Evolutionary conservation across 2,797 vertebrate genomes (phyloP).

Genomic region (Labeo calbasu): DNA sequence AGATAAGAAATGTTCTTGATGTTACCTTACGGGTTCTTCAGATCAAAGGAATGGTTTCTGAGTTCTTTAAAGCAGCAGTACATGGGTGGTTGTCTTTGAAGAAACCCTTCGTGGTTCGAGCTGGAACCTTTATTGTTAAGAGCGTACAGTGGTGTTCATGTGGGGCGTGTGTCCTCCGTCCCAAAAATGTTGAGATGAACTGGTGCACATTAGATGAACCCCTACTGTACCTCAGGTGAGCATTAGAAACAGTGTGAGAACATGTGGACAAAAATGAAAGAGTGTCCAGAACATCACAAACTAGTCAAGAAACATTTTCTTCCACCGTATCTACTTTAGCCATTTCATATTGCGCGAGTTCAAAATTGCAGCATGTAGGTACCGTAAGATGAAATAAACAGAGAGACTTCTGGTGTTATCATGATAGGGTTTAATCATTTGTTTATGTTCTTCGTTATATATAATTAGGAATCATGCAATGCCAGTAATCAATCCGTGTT

Average conservation of each 20-base stretch:
- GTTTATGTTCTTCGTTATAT: neutral
- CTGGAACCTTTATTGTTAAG: slow-evolving; percentile 38
- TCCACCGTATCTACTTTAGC: slow-evolving; percentile 80
- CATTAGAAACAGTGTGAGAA: slow-evolving; percentile 34
- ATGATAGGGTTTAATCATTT: slow-evolving; percentile 5
- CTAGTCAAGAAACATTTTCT: slow-evolving; percentile 88
- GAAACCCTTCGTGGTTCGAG: neutral
- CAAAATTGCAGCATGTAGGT: slow-evolving; percentile 55
- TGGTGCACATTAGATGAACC: slow-evolving; percentile 49
- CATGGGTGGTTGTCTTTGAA: neutral
- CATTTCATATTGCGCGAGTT: slow-evolving; percentile 52
- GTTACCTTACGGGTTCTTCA: neutral
- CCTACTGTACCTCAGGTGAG: slow-evolving; percentile 22
- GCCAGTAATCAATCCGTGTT: slow-evolving; percentile 1
- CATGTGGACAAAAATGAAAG: neutral
- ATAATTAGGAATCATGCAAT: slow-evolving; percentile 17
- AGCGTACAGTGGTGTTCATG: slow-evolving; percentile 25
- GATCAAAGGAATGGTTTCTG: neutral
- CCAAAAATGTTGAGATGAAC: slow-evolving; percentile 54
- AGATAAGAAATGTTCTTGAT: neutral
- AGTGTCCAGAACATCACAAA: slow-evolving; percentile 57
- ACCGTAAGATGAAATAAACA: slow-evolving; percentile 50
- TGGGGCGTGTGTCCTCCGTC: slow-evolving; percentile 38
- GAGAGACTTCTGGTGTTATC: slow-evolving; percentile 60
- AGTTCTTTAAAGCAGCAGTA: neutral